phyloP scores from a whole-genome alignment of 2,113 vertebrate genomes.

The Bagarius yarrelli region DNA sequence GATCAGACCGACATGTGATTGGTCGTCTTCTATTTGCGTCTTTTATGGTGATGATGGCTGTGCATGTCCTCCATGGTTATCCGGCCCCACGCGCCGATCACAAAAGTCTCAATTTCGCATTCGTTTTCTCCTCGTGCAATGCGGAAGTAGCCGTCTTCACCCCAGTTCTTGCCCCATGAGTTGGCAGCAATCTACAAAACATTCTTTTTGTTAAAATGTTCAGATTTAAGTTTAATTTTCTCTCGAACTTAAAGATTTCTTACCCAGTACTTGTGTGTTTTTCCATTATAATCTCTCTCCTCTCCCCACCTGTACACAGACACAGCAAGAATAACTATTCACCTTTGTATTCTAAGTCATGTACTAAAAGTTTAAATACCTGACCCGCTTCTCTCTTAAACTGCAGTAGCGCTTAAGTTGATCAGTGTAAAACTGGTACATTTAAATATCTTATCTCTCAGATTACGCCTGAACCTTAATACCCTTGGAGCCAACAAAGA shows the following conservation, averaged over 20 bases:
- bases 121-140: slow-evolving; percentile 89
- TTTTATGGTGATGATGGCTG: slow-evolving; percentile 63
- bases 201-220: neutral
- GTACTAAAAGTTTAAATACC: neutral
- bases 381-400: neutral
- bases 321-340: slow-evolving; percentile 16
- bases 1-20: slow-evolving; percentile 13
- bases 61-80: slow-evolving; percentile 93
- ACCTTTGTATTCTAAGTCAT: neutral
- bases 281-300: slow-evolving; percentile 75
- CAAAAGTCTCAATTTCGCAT: slow-evolving; percentile 91
- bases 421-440: neutral
- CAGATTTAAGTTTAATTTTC: neutral
- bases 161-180: slow-evolving; percentile 95
- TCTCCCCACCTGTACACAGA: slow-evolving; percentile 85
- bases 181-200: slow-evolving; percentile 84
- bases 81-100: slow-evolving; percentile 92
- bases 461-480: neutral
- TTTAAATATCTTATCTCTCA: slow-evolving; percentile 9
- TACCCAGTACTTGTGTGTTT: slow-evolving; percentile 88
- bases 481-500: neutral
- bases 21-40: slow-evolving; percentile 57
- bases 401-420: neutral
- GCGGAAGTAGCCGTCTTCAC: slow-evolving; percentile 87
- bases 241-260: slow-evolving; percentile 52